These are phyloP conservation scores for Dolichomitus sp. DNA, from an alignment of 2,888 invertebrate species.

Conservation along the genomic window DNA sequence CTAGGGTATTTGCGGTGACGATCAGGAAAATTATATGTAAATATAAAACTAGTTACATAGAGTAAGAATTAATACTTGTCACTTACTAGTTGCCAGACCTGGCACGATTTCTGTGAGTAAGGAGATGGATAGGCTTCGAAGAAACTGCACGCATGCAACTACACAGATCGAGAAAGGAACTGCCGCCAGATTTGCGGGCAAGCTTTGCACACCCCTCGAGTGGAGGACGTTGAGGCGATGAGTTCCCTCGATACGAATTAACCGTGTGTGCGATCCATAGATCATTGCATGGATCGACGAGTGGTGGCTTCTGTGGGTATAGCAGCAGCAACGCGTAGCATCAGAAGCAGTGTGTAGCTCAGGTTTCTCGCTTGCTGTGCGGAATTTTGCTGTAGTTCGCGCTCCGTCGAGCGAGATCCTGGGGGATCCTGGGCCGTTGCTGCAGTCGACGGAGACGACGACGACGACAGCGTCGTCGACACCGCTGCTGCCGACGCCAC, in stretches of 20 bases:
- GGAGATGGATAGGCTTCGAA: background rate
- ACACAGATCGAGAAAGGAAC: background rate
- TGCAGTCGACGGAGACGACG: constrained; percentile 68
- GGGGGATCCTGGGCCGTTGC: constrained; percentile 72
- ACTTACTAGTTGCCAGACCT: background rate
- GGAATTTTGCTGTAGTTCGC: background rate
- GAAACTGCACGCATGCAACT: constrained; percentile 10
- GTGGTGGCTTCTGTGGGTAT: constrained; percentile 48
- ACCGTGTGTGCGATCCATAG: constrained; percentile 76
- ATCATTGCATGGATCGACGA: constrained; percentile 71
- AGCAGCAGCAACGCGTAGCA: background rate
- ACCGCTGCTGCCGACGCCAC: constrained; percentile 71
- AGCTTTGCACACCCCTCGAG: constrained; percentile 8
- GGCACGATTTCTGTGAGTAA: background rate
- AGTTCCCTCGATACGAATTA: constrained; percentile 78
- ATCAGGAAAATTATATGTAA: too few species aligned
- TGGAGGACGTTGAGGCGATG: constrained; percentile 60
- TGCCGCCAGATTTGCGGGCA: constrained; percentile 8
- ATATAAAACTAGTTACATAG: too few species aligned
- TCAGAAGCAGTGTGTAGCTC: constrained; percentile 7
- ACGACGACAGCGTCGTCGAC: constrained; percentile 61
- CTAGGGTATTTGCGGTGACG: too few species aligned
- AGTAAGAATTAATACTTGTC: background rate
- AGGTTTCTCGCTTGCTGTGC: constrained; percentile 26
- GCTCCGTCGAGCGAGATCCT: constrained; percentile 65